Base-by-base conservation (phyloP, 2,888 invertebrate genomes). In the Pristionchus exspectatus region DNA sequence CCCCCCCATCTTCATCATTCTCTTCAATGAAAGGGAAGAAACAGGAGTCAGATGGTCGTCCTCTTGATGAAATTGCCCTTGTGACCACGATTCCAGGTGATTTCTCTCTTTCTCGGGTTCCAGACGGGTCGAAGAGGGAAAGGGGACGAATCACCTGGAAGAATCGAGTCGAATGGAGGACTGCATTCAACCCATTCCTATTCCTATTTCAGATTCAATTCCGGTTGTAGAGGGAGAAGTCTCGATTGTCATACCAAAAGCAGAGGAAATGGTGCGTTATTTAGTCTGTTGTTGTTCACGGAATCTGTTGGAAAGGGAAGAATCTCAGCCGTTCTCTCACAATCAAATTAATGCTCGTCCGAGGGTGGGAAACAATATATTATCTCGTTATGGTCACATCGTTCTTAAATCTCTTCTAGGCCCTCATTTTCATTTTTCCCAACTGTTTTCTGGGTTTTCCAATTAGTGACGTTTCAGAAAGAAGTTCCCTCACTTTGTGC, bases 31-130 rank as follows among this genome's bases (percentile, higher is more conserved):
- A 44, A 81, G 33, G 50, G n/a, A 81, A n/a, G 81, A 50, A 27
- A 50, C 50, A 24, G 50, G 63, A 33, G 30, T 44, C 44, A 16
- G 74, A 33, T 7, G 16, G 63, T 86, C 63, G 50, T 16, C 38
- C 86, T 7, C 30, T n/a, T 33, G 86, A 86, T 86, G 86, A 86
- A 66, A 63, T 86, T 21, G 86, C 59, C n/a, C 50, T 86, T 7
- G 54, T 86, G 38, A 27, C 86, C 33, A 86, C 86, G 14, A 18
- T 44, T 12, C 16, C 77, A 77, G 77, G 77, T 77, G 77, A 77
- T 24, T 63, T 63, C 59, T 10, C 18, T 56, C 18, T 56, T 21
- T 14, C 56, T 24, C 24, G 63, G 63, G 63, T 63, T 63, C 63
- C 63, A n/a, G n/a, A 63, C 63, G 63, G 63, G 63, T 63, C 63